phyloP scores from a whole-genome alignment of 1,140 invertebrate genomes.

The Nebria ingens region DNA sequence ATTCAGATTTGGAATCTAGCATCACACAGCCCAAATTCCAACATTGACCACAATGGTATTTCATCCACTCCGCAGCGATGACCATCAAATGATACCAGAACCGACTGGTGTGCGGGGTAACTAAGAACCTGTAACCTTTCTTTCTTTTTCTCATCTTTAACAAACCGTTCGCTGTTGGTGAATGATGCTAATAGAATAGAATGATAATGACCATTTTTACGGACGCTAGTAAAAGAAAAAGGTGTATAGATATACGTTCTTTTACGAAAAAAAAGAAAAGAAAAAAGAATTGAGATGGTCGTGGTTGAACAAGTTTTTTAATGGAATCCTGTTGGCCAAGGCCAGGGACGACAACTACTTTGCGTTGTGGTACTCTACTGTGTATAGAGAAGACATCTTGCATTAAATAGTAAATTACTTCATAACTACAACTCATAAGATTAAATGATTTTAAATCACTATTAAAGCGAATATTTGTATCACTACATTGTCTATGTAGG shows the following conservation, averaged over 20 bases:
- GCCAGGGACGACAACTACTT: slow-evolving; percentile 9
- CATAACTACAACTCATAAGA: too few species aligned
- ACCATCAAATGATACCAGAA: neutral
- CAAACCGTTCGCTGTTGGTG: neutral
- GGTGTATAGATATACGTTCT: too few species aligned
- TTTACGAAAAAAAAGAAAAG: neutral
- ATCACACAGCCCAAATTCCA: neutral
- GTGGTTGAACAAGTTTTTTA: neutral
- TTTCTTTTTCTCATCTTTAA: neutral
- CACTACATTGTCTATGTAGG: too few species aligned
- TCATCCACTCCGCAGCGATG: too few species aligned
- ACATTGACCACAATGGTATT: neutral
- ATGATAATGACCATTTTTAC: neutral
- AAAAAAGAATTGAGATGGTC: neutral
- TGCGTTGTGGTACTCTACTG: too few species aligned
- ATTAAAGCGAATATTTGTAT: too few species aligned
- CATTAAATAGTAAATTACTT: too few species aligned
- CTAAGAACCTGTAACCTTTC: neutral
- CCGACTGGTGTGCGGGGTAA: neutral
- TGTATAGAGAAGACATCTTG: too few species aligned
- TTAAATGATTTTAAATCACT: too few species aligned
- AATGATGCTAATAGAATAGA: neutral
- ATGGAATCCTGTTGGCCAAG: slow-evolving; percentile 9
- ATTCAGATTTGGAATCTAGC: neutral
- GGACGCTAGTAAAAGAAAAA: neutral